Evolutionary conservation across 2,888 invertebrate species (phyloP).

Genomic region (Andrena minutula): DNA sequence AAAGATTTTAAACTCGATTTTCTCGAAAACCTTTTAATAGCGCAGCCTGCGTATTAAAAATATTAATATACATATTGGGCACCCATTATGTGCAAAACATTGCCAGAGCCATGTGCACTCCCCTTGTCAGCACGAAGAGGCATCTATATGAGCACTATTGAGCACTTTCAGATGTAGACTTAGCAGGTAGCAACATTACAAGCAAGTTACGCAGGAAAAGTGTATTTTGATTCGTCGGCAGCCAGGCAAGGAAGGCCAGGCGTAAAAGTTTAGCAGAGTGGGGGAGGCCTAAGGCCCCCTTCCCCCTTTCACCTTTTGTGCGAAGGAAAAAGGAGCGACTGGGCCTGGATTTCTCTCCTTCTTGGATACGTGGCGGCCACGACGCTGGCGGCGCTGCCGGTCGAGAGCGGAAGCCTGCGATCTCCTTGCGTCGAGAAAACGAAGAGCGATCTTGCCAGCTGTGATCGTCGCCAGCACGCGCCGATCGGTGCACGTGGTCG

Average conservation of each 20-base stretch:
- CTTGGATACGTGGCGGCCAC: slow-evolving; percentile 64
- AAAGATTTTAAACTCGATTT: too few species aligned
- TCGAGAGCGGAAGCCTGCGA: slow-evolving; percentile 63
- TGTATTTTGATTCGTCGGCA: neutral
- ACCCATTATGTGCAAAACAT: too few species aligned
- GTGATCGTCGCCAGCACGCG: slow-evolving; percentile 63
- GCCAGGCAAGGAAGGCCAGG: slow-evolving; percentile 2
- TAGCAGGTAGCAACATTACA: too few species aligned
- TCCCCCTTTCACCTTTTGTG: slow-evolving; percentile 35
- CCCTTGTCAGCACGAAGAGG: too few species aligned
- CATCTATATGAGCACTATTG: too few species aligned
- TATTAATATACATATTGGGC: too few species aligned
- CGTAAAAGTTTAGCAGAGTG: neutral
- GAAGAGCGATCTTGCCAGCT: slow-evolving; percentile 63
- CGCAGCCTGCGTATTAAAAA: too few species aligned
- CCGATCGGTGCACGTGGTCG: slow-evolving; percentile 63
- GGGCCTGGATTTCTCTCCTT: slow-evolving; percentile 62
- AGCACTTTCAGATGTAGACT: too few species aligned
- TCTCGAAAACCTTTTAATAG: too few species aligned
- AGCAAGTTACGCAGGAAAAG: neutral
- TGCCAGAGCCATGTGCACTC: too few species aligned
- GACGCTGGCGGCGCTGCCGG: slow-evolving; percentile 70
- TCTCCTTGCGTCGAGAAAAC: slow-evolving; percentile 35
- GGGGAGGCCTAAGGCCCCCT: slow-evolving; percentile 15
- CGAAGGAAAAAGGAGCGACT: slow-evolving; percentile 37